Evolutionary conservation across 2,888 invertebrate species (phyloP).

Genomic region (Coenonympha arcania): DNA sequence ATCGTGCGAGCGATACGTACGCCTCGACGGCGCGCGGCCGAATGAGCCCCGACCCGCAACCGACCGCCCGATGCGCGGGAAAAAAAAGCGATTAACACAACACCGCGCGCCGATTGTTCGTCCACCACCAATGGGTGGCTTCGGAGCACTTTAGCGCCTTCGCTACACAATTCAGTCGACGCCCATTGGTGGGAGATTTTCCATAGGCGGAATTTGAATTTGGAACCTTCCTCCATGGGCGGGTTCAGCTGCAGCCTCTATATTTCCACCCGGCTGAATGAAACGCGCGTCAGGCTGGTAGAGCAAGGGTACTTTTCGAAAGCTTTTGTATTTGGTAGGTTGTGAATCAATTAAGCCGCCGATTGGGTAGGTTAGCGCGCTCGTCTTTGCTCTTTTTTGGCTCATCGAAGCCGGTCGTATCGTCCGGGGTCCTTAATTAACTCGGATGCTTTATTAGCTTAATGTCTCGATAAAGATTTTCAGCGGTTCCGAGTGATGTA

Average conservation of each 20-base stretch:
- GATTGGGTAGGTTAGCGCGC: slow-evolving; percentile 50
- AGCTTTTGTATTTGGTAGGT: slow-evolving; percentile 55
- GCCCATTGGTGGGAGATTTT: slow-evolving; percentile 47
- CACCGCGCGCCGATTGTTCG: slow-evolving; percentile 52
- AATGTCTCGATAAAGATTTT: slow-evolving; percentile 59
- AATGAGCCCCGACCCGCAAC: slow-evolving; percentile 51
- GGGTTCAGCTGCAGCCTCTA: slow-evolving; percentile 53
- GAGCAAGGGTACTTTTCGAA: slow-evolving; percentile 37
- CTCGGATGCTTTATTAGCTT: slow-evolving; percentile 74
- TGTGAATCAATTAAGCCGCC: slow-evolving; percentile 65
- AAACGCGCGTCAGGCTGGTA: slow-evolving; percentile 50
- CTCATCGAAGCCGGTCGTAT: slow-evolving; percentile 41
- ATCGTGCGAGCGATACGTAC: slow-evolving; percentile 66
- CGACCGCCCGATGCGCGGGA: slow-evolving; percentile 45
- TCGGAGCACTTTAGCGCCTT: slow-evolving; percentile 42
- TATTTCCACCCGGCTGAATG: slow-evolving; percentile 60
- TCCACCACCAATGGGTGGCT: slow-evolving; percentile 45
- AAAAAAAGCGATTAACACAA: slow-evolving; percentile 56
- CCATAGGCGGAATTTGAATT: slow-evolving; percentile 61
- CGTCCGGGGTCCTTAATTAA: slow-evolving; percentile 62
- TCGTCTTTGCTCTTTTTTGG: slow-evolving; percentile 51
- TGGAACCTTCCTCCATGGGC: slow-evolving; percentile 64
- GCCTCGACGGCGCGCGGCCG: slow-evolving; percentile 71
- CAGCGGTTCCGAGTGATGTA: slow-evolving; percentile 43
- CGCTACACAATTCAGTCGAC: slow-evolving; percentile 46